Evolutionary conservation across 2,888 invertebrate genomes (phyloP).

Genomic region (Acanthosepion esculentum): DNA sequence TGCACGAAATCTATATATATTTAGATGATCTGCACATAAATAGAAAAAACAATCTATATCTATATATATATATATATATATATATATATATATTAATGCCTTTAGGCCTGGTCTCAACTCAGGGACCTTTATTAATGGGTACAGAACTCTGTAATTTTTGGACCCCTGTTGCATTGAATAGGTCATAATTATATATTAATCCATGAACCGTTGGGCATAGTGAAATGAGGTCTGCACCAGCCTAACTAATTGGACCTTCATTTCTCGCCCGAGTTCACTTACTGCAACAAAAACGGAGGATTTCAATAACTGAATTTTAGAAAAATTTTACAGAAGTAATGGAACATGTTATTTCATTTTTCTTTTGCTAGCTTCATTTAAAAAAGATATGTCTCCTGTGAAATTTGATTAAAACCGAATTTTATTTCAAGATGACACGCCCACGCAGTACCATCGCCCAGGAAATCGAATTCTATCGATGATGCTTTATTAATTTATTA

Average conservation of each 20-base stretch:
- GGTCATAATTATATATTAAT: slow-evolving; percentile 9
- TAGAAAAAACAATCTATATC: too few species aligned
- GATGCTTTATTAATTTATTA: too few species aligned
- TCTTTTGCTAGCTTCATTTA: background rate
- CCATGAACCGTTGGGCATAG: background rate
- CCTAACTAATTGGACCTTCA: background rate
- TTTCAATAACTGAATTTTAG: background rate
- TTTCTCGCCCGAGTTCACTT: background rate
- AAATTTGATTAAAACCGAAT: background rate
- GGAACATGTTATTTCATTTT: background rate
- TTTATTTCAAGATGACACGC: background rate
- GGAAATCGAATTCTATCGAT: too few species aligned
- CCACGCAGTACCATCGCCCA: too few species aligned
- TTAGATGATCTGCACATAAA: too few species aligned
- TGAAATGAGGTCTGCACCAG: background rate
- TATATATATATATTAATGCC: background rate
- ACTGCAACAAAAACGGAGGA: background rate
- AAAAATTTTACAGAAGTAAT: background rate
- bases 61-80: background rate
- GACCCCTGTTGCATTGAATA: background rate
- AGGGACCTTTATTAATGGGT: slow-evolving; percentile 33
- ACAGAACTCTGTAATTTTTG: background rate
- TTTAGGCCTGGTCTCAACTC: background rate
- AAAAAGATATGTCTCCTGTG: background rate
- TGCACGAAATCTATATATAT: too few species aligned